Evolutionary conservation across 2,888 invertebrate genomes (phyloP).

Genomic region (Cyrtodaria siliqua): DNA sequence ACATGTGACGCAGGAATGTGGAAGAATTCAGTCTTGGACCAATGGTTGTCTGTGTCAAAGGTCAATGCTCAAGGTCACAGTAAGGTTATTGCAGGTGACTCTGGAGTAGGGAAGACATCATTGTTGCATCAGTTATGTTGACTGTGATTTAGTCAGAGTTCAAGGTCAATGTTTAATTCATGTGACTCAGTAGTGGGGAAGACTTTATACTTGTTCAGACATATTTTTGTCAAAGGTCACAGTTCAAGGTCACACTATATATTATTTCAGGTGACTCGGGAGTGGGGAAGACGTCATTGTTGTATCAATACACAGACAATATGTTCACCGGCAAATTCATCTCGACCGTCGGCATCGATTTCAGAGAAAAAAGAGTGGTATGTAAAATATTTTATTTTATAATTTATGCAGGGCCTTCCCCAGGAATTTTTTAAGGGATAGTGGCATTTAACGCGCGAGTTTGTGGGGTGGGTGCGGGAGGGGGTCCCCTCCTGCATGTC

Average conservation of each 20-base stretch:
- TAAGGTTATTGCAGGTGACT: too few relatives aligned
- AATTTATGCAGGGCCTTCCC: too few relatives aligned
- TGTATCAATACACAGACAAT: conserved; percentile 98
- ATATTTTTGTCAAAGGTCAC: background rate
- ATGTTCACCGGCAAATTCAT: conserved; percentile 96
- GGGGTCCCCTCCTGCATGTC: too few relatives aligned
- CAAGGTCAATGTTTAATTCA: too few relatives aligned
- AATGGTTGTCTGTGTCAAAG: background rate
- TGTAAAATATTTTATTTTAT: conserved; percentile 17
- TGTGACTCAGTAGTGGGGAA: too few relatives aligned
- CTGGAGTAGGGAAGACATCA: conserved; percentile 98
- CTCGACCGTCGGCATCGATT: conserved; percentile 99
- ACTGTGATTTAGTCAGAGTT: too few relatives aligned
- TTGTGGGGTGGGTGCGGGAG: too few relatives aligned
- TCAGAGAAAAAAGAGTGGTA: conserved; percentile 96
- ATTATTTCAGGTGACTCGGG: conserved; percentile 91
- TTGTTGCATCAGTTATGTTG: conserved; percentile 86
- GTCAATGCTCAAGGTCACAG: too few relatives aligned
- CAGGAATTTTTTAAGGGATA: too few relatives aligned
- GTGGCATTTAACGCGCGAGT: too few relatives aligned
- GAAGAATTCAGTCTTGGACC: too few relatives aligned
- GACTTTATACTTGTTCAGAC: background rate
- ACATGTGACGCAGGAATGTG: too few relatives aligned
- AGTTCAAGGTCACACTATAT: background rate
- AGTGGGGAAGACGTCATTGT: conserved; percentile 98